Conservation (phyloP, 2,888 invertebrate genomes). For the Pachycephus smyrnensis region DNA sequence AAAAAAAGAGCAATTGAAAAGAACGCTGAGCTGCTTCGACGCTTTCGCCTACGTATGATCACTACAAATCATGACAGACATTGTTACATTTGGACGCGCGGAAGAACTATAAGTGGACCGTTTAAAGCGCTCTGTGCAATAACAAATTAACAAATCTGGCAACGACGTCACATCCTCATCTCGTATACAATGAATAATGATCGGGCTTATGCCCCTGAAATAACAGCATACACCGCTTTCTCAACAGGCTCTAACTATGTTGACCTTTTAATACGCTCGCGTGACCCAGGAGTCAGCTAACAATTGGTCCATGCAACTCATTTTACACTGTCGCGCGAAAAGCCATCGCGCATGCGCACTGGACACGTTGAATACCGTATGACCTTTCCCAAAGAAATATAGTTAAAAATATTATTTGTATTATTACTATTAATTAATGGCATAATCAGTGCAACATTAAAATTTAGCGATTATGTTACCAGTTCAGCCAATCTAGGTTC, state of each 20-base stretch:
- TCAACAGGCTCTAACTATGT: neutral
- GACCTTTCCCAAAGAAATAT: neutral
- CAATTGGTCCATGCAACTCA: neutral
- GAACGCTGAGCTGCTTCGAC: neutral
- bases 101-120: constrained; percentile 3
- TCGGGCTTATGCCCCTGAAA: constrained; percentile 30
- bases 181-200: constrained; percentile 12
- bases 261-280: constrained; percentile 3
- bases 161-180: constrained; percentile 57
- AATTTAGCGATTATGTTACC: neutral
- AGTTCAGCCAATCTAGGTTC: neutral
- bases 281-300: neutral
- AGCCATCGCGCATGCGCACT: neutral
- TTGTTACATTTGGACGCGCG: constrained; percentile 22
- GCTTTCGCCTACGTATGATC: constrained; percentile 21
- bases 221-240: constrained; percentile 11
- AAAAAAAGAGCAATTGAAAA: neutral
- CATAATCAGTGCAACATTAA: neutral
- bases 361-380: neutral
- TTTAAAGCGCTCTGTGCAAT: constrained; percentile 37
- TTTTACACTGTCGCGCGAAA: neutral
- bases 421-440: neutral
- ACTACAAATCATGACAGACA: constrained; percentile 9
- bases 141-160: constrained; percentile 54
- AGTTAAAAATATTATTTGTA: neutral